Evolutionary conservation across 2,888 invertebrate genomes (phyloP).

Genomic region (Mimas tiliae): DNA sequence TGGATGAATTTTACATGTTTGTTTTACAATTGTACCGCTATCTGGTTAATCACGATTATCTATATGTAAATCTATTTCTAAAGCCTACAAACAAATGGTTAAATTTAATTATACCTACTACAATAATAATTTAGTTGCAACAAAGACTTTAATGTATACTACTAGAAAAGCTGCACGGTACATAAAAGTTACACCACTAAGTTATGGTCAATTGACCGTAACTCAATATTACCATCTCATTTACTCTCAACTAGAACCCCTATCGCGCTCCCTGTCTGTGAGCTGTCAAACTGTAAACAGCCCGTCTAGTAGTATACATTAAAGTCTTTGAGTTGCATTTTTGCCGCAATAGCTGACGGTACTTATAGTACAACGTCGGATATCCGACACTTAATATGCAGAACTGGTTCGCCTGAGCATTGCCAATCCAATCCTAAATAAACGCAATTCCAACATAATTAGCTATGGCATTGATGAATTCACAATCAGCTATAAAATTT

Average conservation of each 20-base stretch:
- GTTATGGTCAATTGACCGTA: too few relatives aligned
- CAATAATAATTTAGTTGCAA: too few relatives aligned
- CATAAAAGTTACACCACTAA: too few relatives aligned
- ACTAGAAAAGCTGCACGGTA: too few relatives aligned
- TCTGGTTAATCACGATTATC: not conserved
- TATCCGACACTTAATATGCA: conserved; percentile 80
- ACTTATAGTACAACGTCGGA: conserved; percentile 70
- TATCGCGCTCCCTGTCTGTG: too few relatives aligned
- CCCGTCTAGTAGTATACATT: too few relatives aligned
- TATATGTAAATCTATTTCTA: not conserved
- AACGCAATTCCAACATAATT: conserved; percentile 74
- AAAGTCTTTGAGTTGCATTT: conserved; percentile 3
- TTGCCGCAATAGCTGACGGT: conserved; percentile 50
- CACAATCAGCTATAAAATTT: conserved; percentile 61
- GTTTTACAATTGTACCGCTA: not conserved
- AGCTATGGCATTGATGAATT: conserved; percentile 77
- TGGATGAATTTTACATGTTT: not conserved
- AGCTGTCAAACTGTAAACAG: too few relatives aligned
- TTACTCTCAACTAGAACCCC: too few relatives aligned
- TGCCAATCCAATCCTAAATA: conserved; percentile 78
- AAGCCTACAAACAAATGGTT: not conserved
- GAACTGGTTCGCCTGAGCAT: conserved; percentile 57
- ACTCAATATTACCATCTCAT: too few relatives aligned
- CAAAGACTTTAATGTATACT: too few relatives aligned
- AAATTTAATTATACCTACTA: too few relatives aligned